phyloP scores from a whole-genome alignment of 2,113 vertebrate genomes.

The Pampusana beccarii region DNA sequence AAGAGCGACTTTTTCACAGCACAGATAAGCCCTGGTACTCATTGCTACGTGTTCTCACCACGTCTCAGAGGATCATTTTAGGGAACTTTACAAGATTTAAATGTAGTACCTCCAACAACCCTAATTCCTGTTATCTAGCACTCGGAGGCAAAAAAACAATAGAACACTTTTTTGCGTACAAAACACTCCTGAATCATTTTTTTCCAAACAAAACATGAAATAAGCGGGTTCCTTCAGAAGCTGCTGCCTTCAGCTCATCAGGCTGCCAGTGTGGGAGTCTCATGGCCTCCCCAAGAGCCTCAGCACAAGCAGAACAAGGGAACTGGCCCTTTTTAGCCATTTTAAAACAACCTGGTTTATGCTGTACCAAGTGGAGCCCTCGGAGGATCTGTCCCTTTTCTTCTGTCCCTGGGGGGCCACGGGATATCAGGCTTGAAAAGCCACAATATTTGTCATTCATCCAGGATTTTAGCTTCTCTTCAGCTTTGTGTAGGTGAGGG shows the following conservation, averaged over 20 bases:
- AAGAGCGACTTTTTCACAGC: neutral
- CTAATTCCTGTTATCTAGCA: neutral
- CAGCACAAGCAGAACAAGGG: neutral
- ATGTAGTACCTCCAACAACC: neutral
- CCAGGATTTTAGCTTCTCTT: neutral
- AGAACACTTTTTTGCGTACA: neutral
- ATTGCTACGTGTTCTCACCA: neutral
- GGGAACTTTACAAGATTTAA: neutral
- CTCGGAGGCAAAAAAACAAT: neutral
- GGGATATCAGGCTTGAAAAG: neutral
- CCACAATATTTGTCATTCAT: neutral
- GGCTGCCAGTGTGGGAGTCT: neutral
- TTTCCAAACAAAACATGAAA: constrained; percentile 29
- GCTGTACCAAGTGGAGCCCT: neutral
- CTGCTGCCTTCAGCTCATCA: constrained; percentile 5
- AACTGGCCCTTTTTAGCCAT: neutral
- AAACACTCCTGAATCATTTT: neutral
- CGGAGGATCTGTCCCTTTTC: neutral
- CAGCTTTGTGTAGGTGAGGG: neutral
- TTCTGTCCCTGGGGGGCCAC: neutral
- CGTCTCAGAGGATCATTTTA: neutral
- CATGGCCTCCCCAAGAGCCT: neutral
- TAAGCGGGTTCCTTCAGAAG: neutral
- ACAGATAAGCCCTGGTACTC: neutral
- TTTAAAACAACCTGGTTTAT: neutral